Percentiles rank a stretch among this genome's conserved stretches.
phyloP scores from a whole-genome alignment of 2,797 vertebrate genomes.

The Gymnothorax reevesii region DNA sequence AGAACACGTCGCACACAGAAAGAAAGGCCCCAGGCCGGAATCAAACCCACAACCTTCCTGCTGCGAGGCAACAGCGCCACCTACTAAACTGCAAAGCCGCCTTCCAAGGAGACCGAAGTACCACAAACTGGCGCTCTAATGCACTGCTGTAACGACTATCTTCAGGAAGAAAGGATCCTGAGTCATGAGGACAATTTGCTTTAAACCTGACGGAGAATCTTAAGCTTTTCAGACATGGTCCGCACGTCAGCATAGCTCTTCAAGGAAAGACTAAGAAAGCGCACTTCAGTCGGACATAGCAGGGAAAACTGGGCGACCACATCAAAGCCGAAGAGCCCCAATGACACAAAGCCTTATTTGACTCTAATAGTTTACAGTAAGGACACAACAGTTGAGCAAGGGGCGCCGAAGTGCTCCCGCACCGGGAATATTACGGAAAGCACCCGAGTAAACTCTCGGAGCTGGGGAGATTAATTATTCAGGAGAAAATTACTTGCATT shows the following conservation, averaged over 20 bases:
- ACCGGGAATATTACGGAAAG: neutral
- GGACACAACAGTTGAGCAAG: neutral
- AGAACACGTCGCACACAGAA: too few relatives aligned
- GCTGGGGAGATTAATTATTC: slow-evolving; percentile 9
- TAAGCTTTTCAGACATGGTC: neutral
- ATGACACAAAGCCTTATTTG: neutral
- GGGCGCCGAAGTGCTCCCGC: neutral
- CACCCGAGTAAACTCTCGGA: neutral
- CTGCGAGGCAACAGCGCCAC: too few relatives aligned
- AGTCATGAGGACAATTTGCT: neutral
- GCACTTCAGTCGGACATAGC: neutral
- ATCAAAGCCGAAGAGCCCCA: neutral
- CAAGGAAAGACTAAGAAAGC: neutral
- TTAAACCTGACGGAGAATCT: neutral
- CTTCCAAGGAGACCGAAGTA: neutral
- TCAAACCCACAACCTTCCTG: too few relatives aligned
- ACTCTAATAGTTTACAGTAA: neutral
- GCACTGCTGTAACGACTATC: neutral
- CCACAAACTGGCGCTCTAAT: neutral
- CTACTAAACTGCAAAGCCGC: too few relatives aligned
- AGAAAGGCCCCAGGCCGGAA: too few relatives aligned
- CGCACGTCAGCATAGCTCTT: neutral
- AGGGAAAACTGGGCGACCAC: neutral
- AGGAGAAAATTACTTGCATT: slow-evolving; percentile 19
- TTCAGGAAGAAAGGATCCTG: neutral